Conservation (phyloP, 2,888 invertebrate species). For the Aquatica leii region DNA sequence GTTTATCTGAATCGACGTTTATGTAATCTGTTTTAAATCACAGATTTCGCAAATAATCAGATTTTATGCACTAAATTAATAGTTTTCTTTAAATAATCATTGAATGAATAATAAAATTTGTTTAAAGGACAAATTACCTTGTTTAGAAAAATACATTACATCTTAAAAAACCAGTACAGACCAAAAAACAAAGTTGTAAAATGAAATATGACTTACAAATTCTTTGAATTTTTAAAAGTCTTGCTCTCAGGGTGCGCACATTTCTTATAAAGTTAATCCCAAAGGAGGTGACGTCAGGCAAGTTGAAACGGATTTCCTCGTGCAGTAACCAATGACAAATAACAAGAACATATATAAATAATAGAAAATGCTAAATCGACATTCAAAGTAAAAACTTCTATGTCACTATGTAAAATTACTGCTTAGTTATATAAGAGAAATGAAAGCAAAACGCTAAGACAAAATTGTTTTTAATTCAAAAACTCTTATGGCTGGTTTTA, state of each 20-base stretch:
- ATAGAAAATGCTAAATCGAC: constrained; percentile 14
- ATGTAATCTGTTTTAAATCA: no score
- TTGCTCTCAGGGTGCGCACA: constrained; percentile 10
- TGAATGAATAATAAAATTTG: no score
- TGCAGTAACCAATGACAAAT: constrained; percentile 13
- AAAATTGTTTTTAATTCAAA: constrained; percentile 20
- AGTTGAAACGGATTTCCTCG: constrained; percentile 22
- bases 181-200: background rate
- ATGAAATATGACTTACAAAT: background rate
- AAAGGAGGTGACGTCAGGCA: constrained; percentile 15
- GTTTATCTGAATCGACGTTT: no score
- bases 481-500: constrained; percentile 30
- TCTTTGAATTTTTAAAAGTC: constrained; percentile 12
- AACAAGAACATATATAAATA: constrained; percentile 10
- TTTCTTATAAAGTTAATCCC: constrained; percentile 22
- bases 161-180: no score
- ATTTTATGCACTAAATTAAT: no score
- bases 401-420: constrained; percentile 13
- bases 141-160: no score
- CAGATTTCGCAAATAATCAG: no score
- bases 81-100: no score
- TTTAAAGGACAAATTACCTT: no score
- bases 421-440: background rate
- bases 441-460: constrained; percentile 6
- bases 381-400: background rate